These are phyloP conservation scores for Callopanchax toddi DNA, from an alignment of 2,113 vertebrate genomes.

Conservation along the genomic window DNA sequence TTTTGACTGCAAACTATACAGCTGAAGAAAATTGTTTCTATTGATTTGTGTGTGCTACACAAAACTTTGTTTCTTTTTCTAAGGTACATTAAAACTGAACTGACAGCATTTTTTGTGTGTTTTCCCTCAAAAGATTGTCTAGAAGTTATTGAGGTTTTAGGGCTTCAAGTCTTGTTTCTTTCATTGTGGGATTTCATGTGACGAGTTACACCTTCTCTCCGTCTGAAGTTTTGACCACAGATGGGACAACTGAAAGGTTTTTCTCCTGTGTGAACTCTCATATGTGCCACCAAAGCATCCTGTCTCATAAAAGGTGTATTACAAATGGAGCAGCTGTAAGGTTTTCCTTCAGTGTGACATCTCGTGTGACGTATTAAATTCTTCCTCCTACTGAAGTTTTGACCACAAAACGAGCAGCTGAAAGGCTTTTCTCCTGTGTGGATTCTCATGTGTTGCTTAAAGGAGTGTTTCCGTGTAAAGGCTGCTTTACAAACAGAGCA, in stretches of 20 bases:
- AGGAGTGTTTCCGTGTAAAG: background rate
- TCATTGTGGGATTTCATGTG: background rate
- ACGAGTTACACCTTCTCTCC: background rate
- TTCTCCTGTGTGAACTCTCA: background rate
- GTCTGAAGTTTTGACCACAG: background rate
- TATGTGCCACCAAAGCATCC: background rate
- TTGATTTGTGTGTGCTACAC: too few relatives aligned
- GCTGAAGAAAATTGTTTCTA: too few relatives aligned
- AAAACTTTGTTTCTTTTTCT: too few relatives aligned
- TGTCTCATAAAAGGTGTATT: background rate
- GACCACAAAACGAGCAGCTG: background rate
- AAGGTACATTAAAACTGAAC: too few relatives aligned
- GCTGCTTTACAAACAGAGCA: background rate
- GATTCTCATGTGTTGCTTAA: background rate
- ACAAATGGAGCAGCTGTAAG: background rate
- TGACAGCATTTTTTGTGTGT: too few relatives aligned
- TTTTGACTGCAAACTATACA: too few relatives aligned
- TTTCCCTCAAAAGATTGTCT: too few relatives aligned
- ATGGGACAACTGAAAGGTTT: background rate
- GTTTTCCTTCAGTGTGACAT: slow-evolving; percentile 1
- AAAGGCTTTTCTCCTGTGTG: background rate
- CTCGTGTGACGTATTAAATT: background rate
- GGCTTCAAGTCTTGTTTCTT: too few relatives aligned
- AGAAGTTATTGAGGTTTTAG: too few relatives aligned
- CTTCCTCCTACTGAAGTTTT: background rate